Evolutionary conservation across 2,797 vertebrate genomes (phyloP), one percentile per base, ranked within the genome.

Genomic region (Danio tinwini): DNA sequence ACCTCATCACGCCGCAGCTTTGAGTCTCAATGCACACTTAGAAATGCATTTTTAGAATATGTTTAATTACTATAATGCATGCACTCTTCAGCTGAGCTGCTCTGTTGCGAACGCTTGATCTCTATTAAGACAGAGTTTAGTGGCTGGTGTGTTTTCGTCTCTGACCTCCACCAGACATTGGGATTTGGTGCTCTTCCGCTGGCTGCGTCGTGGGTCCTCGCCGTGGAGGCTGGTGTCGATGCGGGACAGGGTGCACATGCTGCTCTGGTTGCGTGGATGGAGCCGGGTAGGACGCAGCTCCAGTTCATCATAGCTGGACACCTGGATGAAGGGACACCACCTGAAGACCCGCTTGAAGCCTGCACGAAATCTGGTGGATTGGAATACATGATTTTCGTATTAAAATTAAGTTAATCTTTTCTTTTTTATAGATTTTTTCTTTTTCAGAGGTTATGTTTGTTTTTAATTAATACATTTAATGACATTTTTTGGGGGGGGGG

Each of bases 281-380:
- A 96, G 95, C 68, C 95, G 92, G 21, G 94, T 92, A 75, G 90
- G 89, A 81, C 90, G 95, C 0, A 99, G 95, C 87, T 98, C 95
- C 59, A 97, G 86, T 87, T 98, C 96, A 0, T 98, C 96, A 0
- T 93, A 95, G 88, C 91, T 96, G 1, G 97, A 96, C 29, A 96
- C 84, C 13, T 91, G 91, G 42, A 98, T 90, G 83, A 96, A 98
- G 39, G 97, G 97, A 82, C 97, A 99, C 94, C 96, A 99, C 59
- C 94, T 92, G 86, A 99, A 97, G 17, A 93, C 96, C 56, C 78
- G 86, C 86, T 98, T 98, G 90, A 99, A 99, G 58, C 98, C 98
- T 0, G 95, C 96, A 69, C 97, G 91, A 84, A 99, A 99, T 85
- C 97, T 93, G 88, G 13, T 77, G 11, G 12, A 14, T 45, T 19